phyloP scores from a whole-genome alignment of 2,888 invertebrate genomes.

The Spodoptera littoralis region DNA sequence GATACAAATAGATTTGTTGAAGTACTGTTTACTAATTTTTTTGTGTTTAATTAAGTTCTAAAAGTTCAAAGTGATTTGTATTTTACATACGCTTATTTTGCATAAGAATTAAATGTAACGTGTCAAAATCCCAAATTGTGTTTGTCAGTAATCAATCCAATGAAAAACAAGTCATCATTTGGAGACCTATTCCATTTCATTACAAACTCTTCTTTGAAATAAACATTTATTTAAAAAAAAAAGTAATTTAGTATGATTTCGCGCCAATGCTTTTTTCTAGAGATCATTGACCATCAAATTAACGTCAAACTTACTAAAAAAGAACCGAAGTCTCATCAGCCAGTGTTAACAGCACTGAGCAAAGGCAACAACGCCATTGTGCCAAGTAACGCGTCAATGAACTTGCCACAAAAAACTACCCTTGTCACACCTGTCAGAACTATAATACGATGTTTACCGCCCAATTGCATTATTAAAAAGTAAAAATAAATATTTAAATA shows the following conservation, averaged over 20 bases:
- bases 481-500: conserved; percentile 22
- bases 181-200: background rate
- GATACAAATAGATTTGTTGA: conserved; percentile 14
- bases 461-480: conserved; percentile 48
- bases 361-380: conserved; percentile 54
- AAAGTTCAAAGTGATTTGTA: no score
- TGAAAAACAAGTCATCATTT: background rate
- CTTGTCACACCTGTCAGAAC: conserved; percentile 75
- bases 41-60: no score
- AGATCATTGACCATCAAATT: conserved; percentile 22
- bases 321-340: conserved; percentile 22
- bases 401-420: conserved; percentile 62
- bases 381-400: conserved; percentile 59
- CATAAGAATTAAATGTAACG: no score
- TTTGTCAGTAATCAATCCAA: no score
- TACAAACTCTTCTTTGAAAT: no score
- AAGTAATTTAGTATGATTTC: background rate
- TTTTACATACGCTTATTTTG: no score
- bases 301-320: conserved; percentile 22
- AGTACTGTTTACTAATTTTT: no score
- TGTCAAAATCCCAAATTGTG: no score
- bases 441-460: conserved; percentile 70
- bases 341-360: conserved; percentile 39
- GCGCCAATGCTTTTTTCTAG: background rate
- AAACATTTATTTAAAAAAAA: no score